phyloP scores from a whole-genome alignment of 92 coral and sea anemone genomes.

The Porites lobata region DNA sequence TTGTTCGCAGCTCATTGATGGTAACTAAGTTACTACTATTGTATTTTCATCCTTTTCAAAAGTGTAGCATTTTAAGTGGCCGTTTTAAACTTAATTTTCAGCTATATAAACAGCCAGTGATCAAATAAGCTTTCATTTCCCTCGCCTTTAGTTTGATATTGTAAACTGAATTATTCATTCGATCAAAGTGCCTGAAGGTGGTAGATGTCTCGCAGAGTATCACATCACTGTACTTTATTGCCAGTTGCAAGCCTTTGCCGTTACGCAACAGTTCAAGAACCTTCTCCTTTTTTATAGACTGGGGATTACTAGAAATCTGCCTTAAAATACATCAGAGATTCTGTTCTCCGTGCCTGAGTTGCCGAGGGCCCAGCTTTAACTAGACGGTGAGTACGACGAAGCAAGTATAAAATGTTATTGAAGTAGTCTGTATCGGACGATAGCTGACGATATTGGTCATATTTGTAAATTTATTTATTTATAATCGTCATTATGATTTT shows the following conservation, averaged over 20 bases:
- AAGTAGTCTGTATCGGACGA: neutral
- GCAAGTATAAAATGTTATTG: neutral
- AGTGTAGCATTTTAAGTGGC: constrained; percentile 29
- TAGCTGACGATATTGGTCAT: neutral
- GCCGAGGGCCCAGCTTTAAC: neutral
- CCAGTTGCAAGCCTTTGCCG: neutral
- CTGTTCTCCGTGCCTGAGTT: neutral
- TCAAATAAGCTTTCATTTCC: neutral
- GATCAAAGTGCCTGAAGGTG: neutral
- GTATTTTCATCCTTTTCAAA: neutral
- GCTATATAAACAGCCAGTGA: constrained; percentile 3
- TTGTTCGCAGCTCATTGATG: no score
- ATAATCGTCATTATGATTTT: no score
- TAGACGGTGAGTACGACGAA: neutral
- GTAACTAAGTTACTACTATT: neutral
- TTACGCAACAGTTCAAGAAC: neutral
- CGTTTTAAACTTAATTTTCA: constrained; percentile 20
- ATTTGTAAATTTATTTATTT: no score
- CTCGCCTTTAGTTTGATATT: neutral
- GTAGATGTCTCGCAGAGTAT: neutral
- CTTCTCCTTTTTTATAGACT: neutral
- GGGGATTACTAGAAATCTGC: neutral
- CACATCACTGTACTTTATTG: neutral
- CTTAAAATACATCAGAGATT: neutral
- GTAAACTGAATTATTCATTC: neutral